Base-by-base conservation (phyloP, 2,797 vertebrate species). In the Synaphobranchus kaupii region DNA sequence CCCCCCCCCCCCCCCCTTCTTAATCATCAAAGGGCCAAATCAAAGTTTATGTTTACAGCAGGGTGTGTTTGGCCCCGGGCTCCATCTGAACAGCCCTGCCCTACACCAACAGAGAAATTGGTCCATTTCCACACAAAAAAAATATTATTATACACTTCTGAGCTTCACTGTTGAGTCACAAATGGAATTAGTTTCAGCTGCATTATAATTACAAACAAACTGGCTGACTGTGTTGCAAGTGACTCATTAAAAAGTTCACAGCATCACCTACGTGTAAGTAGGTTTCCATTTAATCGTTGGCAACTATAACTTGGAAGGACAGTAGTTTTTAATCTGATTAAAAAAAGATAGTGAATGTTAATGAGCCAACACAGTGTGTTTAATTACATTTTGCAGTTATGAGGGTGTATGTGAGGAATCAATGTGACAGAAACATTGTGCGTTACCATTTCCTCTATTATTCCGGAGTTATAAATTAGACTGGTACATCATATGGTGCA, bases 231-330 rank as follows among this genome's bases (percentile, higher is more conserved):
- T 87, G 82, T 84, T 84, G 81, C 39, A 31, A 89, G 86, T 71
- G 86, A 52, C 82, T 86, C 56, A 84, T 90, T 89, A 89, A 89
- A 89, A 73, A 85, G 58, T 50, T 83, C 89, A 60, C 80, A n/a
- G 60, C 47, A 84, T 66, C 58, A 76, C 71, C 48, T 89, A 85
- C 63, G 54, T 60, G 63, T 39, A 87, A 89, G 80, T 80, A 56
- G 80, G 84, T 84, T 86, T 73, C 84, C n/a, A 86, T 86, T 83
- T 88, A 85, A 88, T 80, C 85, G 87, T 56, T 52, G 13, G 81
- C 48, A 81, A 81, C 86, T 82, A 58, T 63, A 84, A 81, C 68
- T 60, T 52, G 73, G 73, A 88, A 76, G 84, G 87, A 78, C 56
- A 60, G 71, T 56, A 52, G 73, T 84, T 84, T 89, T 86, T 86